Evolutionary conservation across 2,113 vertebrate species (phyloP), one percentile per base, ranked within the genome.

Genomic region (Rhinolophus ferrumequinum): DNA sequence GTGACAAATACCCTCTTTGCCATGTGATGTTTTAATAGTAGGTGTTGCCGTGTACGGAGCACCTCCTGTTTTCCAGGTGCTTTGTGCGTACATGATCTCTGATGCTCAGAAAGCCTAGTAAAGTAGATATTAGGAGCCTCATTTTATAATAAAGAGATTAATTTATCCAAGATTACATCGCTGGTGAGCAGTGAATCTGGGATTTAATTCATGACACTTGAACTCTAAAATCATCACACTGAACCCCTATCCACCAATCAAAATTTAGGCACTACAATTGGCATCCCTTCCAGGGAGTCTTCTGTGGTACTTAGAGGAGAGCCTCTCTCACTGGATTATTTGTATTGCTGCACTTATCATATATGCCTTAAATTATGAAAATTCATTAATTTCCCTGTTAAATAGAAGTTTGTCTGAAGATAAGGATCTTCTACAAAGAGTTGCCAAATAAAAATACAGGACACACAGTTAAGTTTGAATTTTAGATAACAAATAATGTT

Each of bases 1-100:
- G 77, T 95, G 81, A 94, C 56, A 95, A 41, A 77, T 88, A 62
- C 10, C 69, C 38, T 76, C 6, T 64, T 88, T 95, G 54, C 44
- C 60, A 4, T 75, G 30, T 97, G 66, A 93, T 50, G 6, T 88
- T 96, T 81, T 88, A n/a, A 69, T 69, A 60, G 73, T 80, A 75
- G 35, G 9, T 72, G n/a, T 93, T 88, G 66, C 76, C 64, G 26
- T 82, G 35, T 94, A 58, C 69, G 87, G 62, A 58, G 24, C 81
- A 19, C 73, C 33, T 90, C 66, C 56, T 18, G 0, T 82, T 77
- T 82, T 82, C 38, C 67, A 76, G 82, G 75, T 95, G 86, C 81
- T 93, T 96, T 86, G 62, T 95, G 67, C 13, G 8, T 75, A 35
- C 62, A 18, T 79, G 89, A 24, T 47, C 50, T 96, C 60, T 96